Evolutionary conservation across 2,113 vertebrate genomes (phyloP).

Genomic region (Pseudonaja textilis): DNA sequence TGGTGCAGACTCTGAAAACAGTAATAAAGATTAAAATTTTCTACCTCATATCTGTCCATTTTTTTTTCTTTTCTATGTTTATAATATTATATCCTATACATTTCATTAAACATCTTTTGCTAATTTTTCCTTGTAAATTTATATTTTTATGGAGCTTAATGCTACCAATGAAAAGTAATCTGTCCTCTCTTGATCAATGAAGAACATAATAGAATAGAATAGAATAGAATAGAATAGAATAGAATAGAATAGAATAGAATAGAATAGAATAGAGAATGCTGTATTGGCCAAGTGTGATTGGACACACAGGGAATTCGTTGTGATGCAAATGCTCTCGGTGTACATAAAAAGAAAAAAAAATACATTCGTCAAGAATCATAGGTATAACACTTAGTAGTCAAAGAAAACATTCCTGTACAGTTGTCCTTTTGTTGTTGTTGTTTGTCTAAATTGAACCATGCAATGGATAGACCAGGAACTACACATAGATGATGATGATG

Average conservation of each 20-base stretch:
- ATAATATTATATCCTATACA: neutral
- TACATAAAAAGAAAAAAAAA: no score
- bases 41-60: constrained; percentile 49
- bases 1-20: constrained; percentile 85
- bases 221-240: no score
- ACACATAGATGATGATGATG: neutral
- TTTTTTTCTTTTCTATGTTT: constrained; percentile 62
- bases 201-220: neutral
- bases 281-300: no score
- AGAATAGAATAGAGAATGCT: no score
- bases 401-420: neutral
- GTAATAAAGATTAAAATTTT: constrained; percentile 73
- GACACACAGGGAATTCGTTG: no score
- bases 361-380: no score
- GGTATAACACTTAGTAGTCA: no score
- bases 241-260: no score
- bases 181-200: neutral
- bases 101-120: neutral
- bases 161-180: neutral
- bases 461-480: neutral
- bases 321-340: no score
- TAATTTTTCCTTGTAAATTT: neutral
- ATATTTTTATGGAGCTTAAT: neutral
- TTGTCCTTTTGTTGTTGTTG: neutral
- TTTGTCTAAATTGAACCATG: neutral